Evolutionary conservation across 2,113 vertebrate genomes (phyloP).

Genomic region (Ascaphus truei): DNA sequence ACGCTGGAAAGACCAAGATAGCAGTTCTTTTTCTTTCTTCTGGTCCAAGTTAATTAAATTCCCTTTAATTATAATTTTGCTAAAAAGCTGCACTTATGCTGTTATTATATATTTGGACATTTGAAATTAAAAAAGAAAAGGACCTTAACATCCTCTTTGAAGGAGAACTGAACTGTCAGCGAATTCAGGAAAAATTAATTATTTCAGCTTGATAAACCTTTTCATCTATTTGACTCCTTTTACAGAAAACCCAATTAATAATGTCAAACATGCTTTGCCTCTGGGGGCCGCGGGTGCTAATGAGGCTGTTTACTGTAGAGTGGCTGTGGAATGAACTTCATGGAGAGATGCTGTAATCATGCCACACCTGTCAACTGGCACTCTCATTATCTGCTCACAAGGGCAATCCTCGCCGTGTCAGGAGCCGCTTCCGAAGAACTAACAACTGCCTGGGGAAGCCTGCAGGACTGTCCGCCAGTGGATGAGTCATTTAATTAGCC

Average conservation of each 20-base stretch:
- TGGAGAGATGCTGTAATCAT: conserved; percentile 82
- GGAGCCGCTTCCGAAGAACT: conserved; percentile 77
- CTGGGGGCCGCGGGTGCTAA: conserved; percentile 80
- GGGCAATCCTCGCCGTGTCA: conserved; percentile 88
- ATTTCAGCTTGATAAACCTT: conserved; percentile 99
- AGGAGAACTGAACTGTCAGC: conserved; percentile 97
- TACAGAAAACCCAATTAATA: conserved; percentile 99
- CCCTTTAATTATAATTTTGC: conserved; percentile 89
- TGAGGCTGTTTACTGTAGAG: conserved; percentile 91
- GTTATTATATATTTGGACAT: conserved; percentile 78
- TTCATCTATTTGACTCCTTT: conserved; percentile 98
- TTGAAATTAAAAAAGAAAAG: conserved; percentile 49
- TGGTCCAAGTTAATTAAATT: conserved; percentile 97
- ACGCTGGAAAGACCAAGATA: conserved; percentile 86
- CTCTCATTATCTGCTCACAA: conserved; percentile 88
- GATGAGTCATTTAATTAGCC: conserved; percentile 96
- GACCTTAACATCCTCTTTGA: conserved; percentile 71
- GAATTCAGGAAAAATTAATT: conserved; percentile 97
- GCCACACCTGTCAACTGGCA: conserved; percentile 88
- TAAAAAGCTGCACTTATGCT: conserved; percentile 81
- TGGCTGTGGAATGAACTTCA: conserved; percentile 69
- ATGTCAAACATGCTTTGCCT: conserved; percentile 98
- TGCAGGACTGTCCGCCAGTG: conserved; percentile 75
- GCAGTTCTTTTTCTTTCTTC: conserved; percentile 64
- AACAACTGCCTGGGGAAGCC: conserved; percentile 76